Conservation (phyloP, 92 coral and sea anemone genomes). For the Blastomussa wellsi region DNA sequence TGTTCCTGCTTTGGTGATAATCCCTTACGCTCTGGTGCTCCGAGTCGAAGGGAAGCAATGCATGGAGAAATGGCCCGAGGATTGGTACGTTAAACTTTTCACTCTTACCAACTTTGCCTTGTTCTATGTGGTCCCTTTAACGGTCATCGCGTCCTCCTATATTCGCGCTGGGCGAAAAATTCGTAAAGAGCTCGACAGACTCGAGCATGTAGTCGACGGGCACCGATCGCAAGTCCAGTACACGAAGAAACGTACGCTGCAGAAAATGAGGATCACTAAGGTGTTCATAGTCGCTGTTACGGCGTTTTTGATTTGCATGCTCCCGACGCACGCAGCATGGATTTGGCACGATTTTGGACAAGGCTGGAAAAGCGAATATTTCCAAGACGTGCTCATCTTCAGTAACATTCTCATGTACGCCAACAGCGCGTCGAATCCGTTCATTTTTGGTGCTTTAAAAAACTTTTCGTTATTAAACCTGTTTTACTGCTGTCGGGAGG, state of each 20-base stretch:
- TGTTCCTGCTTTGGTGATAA: conserved; percentile 49
- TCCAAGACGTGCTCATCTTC: conserved; percentile 64
- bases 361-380: conserved; percentile 56
- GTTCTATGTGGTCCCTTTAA: conserved; percentile 61
- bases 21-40: conserved; percentile 68
- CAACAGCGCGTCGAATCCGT: conserved; percentile 88
- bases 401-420: conserved; percentile 80
- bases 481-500: conserved; percentile 32
- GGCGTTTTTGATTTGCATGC: conserved; percentile 77
- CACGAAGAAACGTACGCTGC: conserved; percentile 65
- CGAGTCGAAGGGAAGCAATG: conserved; percentile 52
- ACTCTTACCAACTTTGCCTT: conserved; percentile 62
- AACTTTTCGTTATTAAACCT: conserved; percentile 9
- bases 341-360: conserved; percentile 85
- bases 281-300: conserved; percentile 76
- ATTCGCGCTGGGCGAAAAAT: conserved; percentile 52
- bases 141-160: conserved; percentile 59
- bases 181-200: conserved; percentile 56
- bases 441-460: conserved; percentile 75
- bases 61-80: conserved; percentile 64
- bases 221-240: conserved; percentile 56
- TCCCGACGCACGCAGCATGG: conserved; percentile 83
- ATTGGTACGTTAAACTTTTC: conserved; percentile 56
- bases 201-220: conserved; percentile 25
- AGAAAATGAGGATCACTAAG: conserved; percentile 75